Base-by-base conservation (phyloP, 2,888 invertebrate species). In the Marronus borbonicus region DNA sequence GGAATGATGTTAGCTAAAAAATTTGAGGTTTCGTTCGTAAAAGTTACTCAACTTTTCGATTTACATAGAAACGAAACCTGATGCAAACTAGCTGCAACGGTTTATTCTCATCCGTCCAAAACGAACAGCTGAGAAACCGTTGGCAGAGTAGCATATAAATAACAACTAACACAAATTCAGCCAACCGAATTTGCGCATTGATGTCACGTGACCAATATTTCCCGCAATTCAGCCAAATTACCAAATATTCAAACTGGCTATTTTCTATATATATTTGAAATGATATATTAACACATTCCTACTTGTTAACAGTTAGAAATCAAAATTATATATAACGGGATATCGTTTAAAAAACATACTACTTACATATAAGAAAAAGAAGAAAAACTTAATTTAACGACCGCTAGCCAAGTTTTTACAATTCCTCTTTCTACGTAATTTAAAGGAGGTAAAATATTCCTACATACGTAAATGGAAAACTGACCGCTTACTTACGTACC, bases 61-160 rank as follows among this genome's bases (percentile, higher is more conserved):
- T 77, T 64, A 64, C 70, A 70, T 64, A 72, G 70, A 60, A 62
- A 72, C 77, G 17, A 64, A 70, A 17, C 44, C 44, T 36, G 66
- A 17, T 39, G 58, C 44, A 39, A 28, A 31, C 62, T 52, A 78
- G 14, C 14, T 55, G 14, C 76, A 76, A 79, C 79, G 76, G 76
- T 69, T 76, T 62, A 31, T 76, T 58, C 31, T 17, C 55, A 7
- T 20, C 55, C 8, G 55, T 69, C 64, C 74, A 76, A 78, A 77
- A 52, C 79, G 79, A 83, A 83, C 83, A 83, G 83, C 83, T 83
- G 83, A 83, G 83, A 72, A 78, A 81, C 80, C 80, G 80, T 81
- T 81, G 80, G 55, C 75, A 76, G 70, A 75, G 79, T 74, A 74
- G 39, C 62, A 62, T 28, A 64, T 69, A 76, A 76, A 69, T 72